Conservation (phyloP, 2,888 invertebrate species). For the Cheilosia soror region DNA sequence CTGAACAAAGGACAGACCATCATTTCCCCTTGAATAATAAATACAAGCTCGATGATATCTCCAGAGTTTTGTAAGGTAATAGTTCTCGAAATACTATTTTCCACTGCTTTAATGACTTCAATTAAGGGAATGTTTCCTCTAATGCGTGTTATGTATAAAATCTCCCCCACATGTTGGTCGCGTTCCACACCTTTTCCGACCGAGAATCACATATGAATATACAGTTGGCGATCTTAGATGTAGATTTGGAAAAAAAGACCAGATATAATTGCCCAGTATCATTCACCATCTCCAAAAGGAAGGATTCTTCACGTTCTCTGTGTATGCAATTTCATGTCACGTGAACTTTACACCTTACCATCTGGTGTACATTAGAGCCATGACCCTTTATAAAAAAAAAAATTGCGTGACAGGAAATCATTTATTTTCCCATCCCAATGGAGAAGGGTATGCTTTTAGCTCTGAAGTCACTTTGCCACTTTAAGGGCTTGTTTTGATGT, state of each 20-base stretch:
- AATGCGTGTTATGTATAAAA: constrained; percentile 6
- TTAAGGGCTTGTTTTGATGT: constrained; percentile 66
- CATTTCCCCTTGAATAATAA: constrained; percentile 15
- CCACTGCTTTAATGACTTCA: constrained; percentile 40
- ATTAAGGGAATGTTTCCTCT: constrained; percentile 18
- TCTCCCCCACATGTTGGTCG: constrained; percentile 1
- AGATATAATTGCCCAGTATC: constrained; percentile 59
- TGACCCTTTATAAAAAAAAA: constrained; percentile 47
- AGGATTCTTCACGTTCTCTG: constrained; percentile 34
- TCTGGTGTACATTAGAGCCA: constrained; percentile 77
- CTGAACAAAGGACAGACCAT: constrained; percentile 1
- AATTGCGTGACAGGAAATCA: constrained; percentile 74
- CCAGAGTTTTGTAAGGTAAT: constrained; percentile 40
- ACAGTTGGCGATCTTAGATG: constrained; percentile 17
- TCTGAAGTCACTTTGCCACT: constrained; percentile 47
- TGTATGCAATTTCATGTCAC: constrained; percentile 74
- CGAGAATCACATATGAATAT: constrained; percentile 9
- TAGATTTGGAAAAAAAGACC: constrained; percentile 19
- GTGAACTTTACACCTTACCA: constrained; percentile 82
- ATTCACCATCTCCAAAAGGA: constrained; percentile 48
- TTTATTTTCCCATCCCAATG: constrained; percentile 52
- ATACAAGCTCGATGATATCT: constrained; percentile 26
- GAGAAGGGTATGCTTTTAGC: constrained; percentile 54
- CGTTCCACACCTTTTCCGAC: constrained; percentile 48
- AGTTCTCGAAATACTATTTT: constrained; percentile 14